Base-by-base conservation (phyloP, 64 coral and sea anemone genomes). In the Stylophora pistillata region DNA sequence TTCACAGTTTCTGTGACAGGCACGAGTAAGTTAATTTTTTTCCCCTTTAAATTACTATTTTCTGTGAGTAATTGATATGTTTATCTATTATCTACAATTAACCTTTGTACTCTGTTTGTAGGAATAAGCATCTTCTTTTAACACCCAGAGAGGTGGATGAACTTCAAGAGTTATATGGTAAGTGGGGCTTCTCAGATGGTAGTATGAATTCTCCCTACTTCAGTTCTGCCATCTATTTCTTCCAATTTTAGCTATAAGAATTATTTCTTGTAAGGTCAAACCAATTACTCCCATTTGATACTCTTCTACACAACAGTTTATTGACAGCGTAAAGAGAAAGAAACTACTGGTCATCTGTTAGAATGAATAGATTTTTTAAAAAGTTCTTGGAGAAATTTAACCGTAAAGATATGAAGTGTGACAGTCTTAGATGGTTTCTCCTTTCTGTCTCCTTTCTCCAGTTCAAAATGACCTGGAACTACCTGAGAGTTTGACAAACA, bases 1-100 rank as follows among this genome's bases (percentile, higher is more conserved):
- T 98, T 18, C 96, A 98, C 81, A 98, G 96, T 53, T 98, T 98
- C 26, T 95, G 96, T 87, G 96, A 98, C 69, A 93, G 93, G 1
- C 96, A 98, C 83, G 96, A 98, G 93, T 95, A 78, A 95, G 94
- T 95, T 28, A 18, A n/a, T 14, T 60, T 28, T 15, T 13, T 53
- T 58, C 30, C 17, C 0, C 55, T 65, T 27, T 58, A 25, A 21
- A 29, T 12, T 15, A 12, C 6, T 6, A 1, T 56, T 57, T 16
- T 56, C n/a, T n/a, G 23, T 9, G 17, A 30, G 53, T 78, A 55
- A 2, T 55, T 53, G 23, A 63, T 75, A 53, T 21, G 37, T 69
- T 86, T 16, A 55, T n/a, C 11, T 71, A 18, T 21, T 70, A 30
- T 66, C 56, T 32, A 27, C 59, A 27, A 21, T 15, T 21, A 68